Base-by-base conservation (phyloP, 2,797 vertebrate genomes). In the Hyperoplus immaculatus region DNA sequence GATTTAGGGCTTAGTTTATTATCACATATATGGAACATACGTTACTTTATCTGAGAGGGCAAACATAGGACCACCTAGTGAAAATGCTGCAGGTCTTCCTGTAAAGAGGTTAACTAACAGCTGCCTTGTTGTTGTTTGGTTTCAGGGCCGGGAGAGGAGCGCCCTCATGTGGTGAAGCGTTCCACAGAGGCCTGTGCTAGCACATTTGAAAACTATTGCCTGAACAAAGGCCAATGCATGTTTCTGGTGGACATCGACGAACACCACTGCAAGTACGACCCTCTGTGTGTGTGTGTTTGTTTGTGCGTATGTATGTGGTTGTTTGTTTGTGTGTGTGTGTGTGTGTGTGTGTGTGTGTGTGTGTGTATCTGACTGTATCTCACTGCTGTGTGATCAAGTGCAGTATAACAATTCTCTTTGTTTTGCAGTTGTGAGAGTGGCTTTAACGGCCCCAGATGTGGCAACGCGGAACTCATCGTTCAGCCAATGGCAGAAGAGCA, bases 171-270 rank as follows among this genome's bases (percentile, higher is more conserved):
- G 90, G 84, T 12, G 54, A 92, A 80, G 55, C 55, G 86, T 1
- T 83, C 71, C 1, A 63, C 47, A 13, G 69, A 85, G 59, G 72
- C 10, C 53, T 95, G 93, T 6, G 81, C 90, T 60, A 78, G 78
- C 75, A 11, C 82, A 0, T 84, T 64, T 14, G 89, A 91, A 5
- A 56, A n/a, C 16, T 94, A 73, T 87, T 94, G 94, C 76, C 8
- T 95, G 63, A 92, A 94, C 83, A 64, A 87, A 0, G 94, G 94
- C 60, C 74, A 92, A 77, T 95, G 94, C 75, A 90, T 94, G 59
- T 74, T 93, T 55, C 70, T 94, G 60, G 72, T 88, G 86, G 93
- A 94, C 70, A 4, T 90, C 8, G 84, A 92, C 0, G 81, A 92
- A 50, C 82, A 89, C 56, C 87, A 91, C 83, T 95, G 94, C 93